A percentile compares a stretch with the other conserved stretches of the same genome.
Evolutionary conservation across 2,797 vertebrate species (phyloP).

Genomic region (Hoplostethus mediterraneus): DNA sequence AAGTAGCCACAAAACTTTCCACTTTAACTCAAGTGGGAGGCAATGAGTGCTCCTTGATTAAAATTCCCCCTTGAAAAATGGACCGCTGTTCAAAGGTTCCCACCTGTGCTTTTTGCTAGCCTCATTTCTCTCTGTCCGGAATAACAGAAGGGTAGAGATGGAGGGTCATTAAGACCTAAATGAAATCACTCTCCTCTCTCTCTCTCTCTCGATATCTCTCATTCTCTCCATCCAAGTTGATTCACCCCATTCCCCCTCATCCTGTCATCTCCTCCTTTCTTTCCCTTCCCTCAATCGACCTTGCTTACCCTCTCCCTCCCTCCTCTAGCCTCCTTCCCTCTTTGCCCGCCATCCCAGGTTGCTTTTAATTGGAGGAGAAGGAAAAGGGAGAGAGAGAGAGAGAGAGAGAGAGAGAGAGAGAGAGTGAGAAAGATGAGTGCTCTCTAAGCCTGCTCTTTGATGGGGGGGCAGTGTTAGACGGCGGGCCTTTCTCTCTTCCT

Average conservation of each 20-base stretch:
- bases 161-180: constrained; percentile 46
- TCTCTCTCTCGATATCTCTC: constrained; percentile 10
- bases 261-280: constrained; percentile 37
- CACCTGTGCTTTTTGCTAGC: constrained; percentile 7
- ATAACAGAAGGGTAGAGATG: constrained; percentile 17
- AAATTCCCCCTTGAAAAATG: constrained; percentile 19
- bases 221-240: constrained; percentile 16
- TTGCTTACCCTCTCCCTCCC: constrained; percentile 48
- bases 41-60: constrained; percentile 12
- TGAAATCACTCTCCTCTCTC: constrained; percentile 14
- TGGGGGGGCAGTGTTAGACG: constrained; percentile 48
- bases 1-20: background rate
- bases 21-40: constrained; percentile 20
- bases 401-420: constrained; percentile 7
- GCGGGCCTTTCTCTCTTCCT: constrained; percentile 56
- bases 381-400: constrained; percentile 33
- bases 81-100: constrained; percentile 32
- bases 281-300: constrained; percentile 35
- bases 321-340: constrained; percentile 3
- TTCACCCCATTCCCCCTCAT: constrained; percentile 22
- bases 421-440: constrained; percentile 61
- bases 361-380: constrained; percentile 76
- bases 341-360: constrained; percentile 60
- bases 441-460: constrained; percentile 80
- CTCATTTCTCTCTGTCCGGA: constrained; percentile 27